Evolutionary conservation across 2,888 invertebrate genomes (phyloP).

Genomic region (Orthosia gracilis): DNA sequence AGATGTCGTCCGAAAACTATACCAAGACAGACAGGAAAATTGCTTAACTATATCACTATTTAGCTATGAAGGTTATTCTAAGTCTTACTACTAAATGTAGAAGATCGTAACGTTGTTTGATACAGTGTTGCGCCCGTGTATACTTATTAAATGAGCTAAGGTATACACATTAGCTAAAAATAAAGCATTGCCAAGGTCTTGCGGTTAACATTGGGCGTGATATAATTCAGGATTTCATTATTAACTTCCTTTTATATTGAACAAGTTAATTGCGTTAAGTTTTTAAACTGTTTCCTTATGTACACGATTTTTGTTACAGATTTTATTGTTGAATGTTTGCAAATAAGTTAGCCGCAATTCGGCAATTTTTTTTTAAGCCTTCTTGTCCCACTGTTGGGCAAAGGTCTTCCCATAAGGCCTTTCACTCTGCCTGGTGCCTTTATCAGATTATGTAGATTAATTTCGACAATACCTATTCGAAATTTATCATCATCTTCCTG

Average conservation of each 20-base stretch:
- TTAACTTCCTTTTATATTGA: slow-evolving; percentile 25
- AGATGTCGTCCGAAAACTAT: neutral
- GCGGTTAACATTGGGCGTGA: slow-evolving; percentile 9
- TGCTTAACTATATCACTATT: neutral
- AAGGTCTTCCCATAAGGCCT: too few relatives aligned
- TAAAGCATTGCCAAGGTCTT: slow-evolving; percentile 45
- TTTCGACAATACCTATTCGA: neutral
- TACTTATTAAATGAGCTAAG: slow-evolving; percentile 7
- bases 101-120: slow-evolving; percentile 9
- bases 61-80: neutral
- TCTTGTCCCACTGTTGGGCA: too few relatives aligned
- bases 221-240: slow-evolving; percentile 26
- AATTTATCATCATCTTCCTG: too few relatives aligned
- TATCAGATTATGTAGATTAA: neutral
- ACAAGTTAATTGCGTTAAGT: slow-evolving; percentile 4
- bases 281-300: slow-evolving; percentile 9
- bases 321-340: neutral
- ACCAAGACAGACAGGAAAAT: slow-evolving; percentile 10
- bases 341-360: neutral
- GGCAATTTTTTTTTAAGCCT: neutral
- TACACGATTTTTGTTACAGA: neutral
- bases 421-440: too few relatives aligned
- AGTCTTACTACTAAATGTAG: neutral
- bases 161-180: slow-evolving; percentile 31
- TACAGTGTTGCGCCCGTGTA: slow-evolving; percentile 31